Evolutionary conservation across 2,888 invertebrate genomes (phyloP).

Genomic region (Scaptodrosophila latifasciaeformis): DNA sequence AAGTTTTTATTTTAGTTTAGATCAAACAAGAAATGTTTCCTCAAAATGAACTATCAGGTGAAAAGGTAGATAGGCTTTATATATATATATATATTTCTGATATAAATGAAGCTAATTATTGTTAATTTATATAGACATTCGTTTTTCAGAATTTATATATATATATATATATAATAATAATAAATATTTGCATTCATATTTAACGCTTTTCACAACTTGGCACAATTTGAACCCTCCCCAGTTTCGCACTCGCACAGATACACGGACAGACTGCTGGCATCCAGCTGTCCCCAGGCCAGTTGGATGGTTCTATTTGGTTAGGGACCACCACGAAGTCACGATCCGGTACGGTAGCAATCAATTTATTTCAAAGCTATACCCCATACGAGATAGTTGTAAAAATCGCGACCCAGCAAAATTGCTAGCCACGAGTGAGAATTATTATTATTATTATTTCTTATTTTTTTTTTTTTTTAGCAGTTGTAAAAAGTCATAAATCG

Average conservation of each 20-base stretch:
- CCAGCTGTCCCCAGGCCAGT: conserved; percentile 25
- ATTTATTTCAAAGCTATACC: conserved; percentile 67
- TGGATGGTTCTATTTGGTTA: too few relatives aligned
- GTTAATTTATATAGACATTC: conserved; percentile 38
- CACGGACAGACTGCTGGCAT: conserved; percentile 5
- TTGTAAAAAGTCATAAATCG: conserved; percentile 21
- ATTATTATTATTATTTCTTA: conserved; percentile 11
- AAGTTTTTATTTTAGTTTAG: too few relatives aligned
- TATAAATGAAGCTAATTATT: conserved; percentile 51
- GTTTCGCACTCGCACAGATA: conserved; percentile 5
- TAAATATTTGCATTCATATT: conserved; percentile 57
- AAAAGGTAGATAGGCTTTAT: too few relatives aligned
- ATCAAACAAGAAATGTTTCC: too few relatives aligned
- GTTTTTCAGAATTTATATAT: conserved; percentile 7
- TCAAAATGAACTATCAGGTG: too few relatives aligned
- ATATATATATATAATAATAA: neutral
- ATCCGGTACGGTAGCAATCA: conserved; percentile 43
- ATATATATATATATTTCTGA: neutral
- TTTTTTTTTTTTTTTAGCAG: too few relatives aligned
- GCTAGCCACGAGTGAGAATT: too few relatives aligned
- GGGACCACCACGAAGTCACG: conserved; percentile 40
- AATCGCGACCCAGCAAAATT: conserved; percentile 27
- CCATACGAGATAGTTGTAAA: conserved; percentile 65
- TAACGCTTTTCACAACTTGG: conserved; percentile 54
- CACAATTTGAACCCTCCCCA: conserved; percentile 21